These are phyloP conservation scores for Ptychochromis oligacanthus DNA, from an alignment of 2,113 vertebrate genomes.

Conservation along the genomic window DNA sequence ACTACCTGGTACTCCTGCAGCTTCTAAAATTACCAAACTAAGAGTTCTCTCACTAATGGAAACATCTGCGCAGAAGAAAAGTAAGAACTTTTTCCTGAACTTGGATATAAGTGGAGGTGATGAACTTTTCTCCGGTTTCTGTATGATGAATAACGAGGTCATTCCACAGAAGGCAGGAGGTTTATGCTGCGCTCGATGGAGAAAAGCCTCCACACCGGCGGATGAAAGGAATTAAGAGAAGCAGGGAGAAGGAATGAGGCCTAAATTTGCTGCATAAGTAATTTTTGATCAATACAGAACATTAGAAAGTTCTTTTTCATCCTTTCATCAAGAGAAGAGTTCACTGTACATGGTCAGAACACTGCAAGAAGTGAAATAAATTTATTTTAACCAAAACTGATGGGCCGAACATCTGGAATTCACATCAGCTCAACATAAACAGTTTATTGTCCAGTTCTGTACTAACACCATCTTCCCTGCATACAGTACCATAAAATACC, in stretches of 20 bases:
- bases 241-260: background rate
- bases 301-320: constrained; percentile 63
- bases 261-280: constrained; percentile 63
- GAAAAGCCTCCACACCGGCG: constrained; percentile 35
- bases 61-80: background rate
- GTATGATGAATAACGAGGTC: constrained; percentile 33
- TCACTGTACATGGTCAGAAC: background rate
- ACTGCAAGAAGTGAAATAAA: constrained; percentile 32
- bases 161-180: constrained; percentile 8
- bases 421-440: background rate
- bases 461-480: background rate
- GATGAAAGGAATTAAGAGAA: constrained; percentile 64
- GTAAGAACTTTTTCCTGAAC: background rate
- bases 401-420: background rate
- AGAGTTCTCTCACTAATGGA: background rate
- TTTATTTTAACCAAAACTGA: background rate
- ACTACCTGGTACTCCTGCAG: background rate
- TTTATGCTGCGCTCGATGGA: constrained; percentile 28
- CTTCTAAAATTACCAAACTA: background rate
- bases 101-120: background rate
- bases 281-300: constrained; percentile 69
- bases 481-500: background rate
- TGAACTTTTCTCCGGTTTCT: constrained; percentile 25
- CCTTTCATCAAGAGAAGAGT: constrained; percentile 49
- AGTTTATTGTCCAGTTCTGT: background rate